These are phyloP conservation scores for Melitaea athalia DNA, from an alignment of 2,888 invertebrate genomes.

Conservation along the genomic window DNA sequence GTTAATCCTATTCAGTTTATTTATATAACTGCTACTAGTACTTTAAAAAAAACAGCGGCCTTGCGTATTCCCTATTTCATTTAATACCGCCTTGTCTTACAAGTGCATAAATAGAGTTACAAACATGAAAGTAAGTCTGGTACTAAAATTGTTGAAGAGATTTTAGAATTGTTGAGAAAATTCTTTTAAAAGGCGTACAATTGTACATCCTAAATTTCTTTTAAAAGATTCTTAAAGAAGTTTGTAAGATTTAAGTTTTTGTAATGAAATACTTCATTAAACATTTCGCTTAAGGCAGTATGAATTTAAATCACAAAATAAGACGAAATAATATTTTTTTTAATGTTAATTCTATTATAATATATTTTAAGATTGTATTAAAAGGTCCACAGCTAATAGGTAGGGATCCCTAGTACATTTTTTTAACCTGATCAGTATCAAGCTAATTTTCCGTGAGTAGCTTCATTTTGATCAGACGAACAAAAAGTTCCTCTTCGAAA, in stretches of 20 bases:
- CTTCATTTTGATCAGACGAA: no score
- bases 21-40: no score
- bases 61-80: background rate
- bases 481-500: no score
- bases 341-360: background rate
- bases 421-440: no score
- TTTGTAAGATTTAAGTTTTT: conserved; percentile 13
- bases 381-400: no score
- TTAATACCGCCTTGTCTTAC: background rate
- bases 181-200: conserved; percentile 1
- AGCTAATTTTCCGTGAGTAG: no score
- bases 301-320: background rate
- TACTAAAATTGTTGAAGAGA: background rate
- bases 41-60: background rate
- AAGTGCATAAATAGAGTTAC: background rate
- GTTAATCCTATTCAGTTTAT: no score
- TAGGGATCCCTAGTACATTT: no score
- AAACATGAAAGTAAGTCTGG: background rate
- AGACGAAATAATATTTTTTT: background rate
- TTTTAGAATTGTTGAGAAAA: background rate
- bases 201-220: background rate
- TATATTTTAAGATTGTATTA: no score
- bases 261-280: conserved; percentile 22
- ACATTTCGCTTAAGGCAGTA: background rate
- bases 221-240: background rate